Evolutionary conservation across 2,797 vertebrate species (phyloP).

Genomic region (Labeo calbasu): DNA sequence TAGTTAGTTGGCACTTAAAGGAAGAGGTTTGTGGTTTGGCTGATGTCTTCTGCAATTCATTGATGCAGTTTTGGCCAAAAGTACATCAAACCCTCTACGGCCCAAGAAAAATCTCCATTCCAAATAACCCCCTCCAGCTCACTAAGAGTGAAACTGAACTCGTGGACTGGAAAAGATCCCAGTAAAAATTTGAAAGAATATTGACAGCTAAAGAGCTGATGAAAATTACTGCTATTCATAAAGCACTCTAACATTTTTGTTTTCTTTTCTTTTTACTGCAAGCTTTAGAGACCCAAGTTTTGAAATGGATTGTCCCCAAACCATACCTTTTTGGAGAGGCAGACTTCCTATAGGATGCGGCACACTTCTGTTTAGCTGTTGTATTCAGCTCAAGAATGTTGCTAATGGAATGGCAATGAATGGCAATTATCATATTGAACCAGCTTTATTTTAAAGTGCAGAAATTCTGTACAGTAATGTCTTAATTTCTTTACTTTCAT

Average conservation of each 20-base stretch:
- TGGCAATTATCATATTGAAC: background rate
- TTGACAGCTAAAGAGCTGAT: background rate
- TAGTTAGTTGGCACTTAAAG: constrained; percentile 30
- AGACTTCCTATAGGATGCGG: background rate
- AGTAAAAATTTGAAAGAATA: constrained; percentile 7
- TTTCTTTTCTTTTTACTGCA: background rate
- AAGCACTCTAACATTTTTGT: background rate
- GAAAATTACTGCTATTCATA: background rate
- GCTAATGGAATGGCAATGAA: background rate
- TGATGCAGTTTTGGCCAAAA: constrained; percentile 39
- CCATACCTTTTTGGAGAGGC: background rate
- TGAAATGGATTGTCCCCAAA: background rate
- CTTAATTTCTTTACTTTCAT: background rate
- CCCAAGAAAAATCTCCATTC: background rate
- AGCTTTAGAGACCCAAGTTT: background rate
- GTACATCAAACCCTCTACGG: constrained; percentile 4
- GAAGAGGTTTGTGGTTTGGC: constrained; percentile 44
- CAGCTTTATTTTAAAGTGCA: background rate
- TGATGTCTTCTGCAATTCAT: constrained; percentile 16
- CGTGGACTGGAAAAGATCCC: background rate
- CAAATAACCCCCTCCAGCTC: background rate
- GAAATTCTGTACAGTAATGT: background rate
- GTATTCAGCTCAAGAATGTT: background rate
- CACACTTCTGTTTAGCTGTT: background rate
- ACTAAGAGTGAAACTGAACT: background rate